phyloP scores from a whole-genome alignment of 2,113 vertebrate genomes.

The Bungarus multicinctus region DNA sequence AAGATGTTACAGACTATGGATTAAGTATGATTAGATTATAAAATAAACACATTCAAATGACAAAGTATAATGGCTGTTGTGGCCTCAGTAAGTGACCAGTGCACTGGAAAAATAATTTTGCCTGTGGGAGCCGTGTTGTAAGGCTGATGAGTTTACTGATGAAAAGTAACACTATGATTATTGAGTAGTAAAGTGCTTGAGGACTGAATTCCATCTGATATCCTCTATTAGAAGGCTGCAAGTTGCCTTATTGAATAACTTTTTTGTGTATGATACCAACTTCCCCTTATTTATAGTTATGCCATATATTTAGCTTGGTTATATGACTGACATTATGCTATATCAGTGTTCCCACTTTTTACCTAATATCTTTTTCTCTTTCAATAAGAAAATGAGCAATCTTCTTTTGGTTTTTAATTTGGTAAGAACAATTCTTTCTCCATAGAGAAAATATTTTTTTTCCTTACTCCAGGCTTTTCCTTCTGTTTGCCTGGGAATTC shows the following conservation, averaged over 20 bases:
- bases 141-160: not conserved
- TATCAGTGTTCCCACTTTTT: not conserved
- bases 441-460: not conserved
- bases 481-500: not conserved
- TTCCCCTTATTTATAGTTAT: not conserved
- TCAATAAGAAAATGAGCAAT: not conserved
- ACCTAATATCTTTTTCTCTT: not conserved
- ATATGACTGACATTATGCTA: not conserved
- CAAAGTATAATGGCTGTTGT: constrained; percentile 11
- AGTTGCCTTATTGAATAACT: not conserved
- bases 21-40: constrained; percentile 1
- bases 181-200: not conserved
- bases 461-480: not conserved
- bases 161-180: not conserved
- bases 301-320: not conserved
- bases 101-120: not conserved
- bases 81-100: constrained; percentile 1
- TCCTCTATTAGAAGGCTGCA: not conserved
- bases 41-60: constrained; percentile 12
- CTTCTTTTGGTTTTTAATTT: not conserved
- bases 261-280: not conserved
- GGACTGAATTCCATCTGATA: not conserved
- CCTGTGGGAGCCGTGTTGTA: not conserved
- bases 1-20: not conserved
- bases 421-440: not conserved